Evolutionary conservation across 2,113 vertebrate species (phyloP), one percentile per base, ranked within the genome.

Genomic region (Saccopteryx leptura): DNA sequence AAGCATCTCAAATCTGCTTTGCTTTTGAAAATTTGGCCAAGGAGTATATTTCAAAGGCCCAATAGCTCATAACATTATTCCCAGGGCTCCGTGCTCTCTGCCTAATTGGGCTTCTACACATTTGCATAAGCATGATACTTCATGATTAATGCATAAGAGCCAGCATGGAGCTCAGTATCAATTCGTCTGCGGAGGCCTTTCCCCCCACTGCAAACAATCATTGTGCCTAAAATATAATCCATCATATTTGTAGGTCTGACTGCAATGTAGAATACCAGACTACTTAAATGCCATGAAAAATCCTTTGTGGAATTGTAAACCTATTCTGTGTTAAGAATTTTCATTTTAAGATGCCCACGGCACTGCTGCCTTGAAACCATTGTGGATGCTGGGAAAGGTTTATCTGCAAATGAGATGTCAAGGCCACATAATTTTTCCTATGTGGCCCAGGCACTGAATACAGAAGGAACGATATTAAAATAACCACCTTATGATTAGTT

Each of bases 121-220:
- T 98, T 98, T 98, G 96, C 98, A 98, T 98, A 98, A 97, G 85
- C 94, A 97, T 97, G 96, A 96, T 97, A 88, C 91, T 98, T 99
- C 97, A 98, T 98, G 98, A 98, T 98, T 98, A 98, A 98, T 98
- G 96, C 97, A 98, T 98, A 96, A 98, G 87, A 95, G 97, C 95
- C 97, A 97, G 97, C 97, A 82, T 96, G 98, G 46, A 98, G 80
- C 82, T 88, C 76, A 84, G 89, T 96, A 98, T 85, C 96, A 97
- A 98, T 98, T 97, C 39, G 65, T 97, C 97, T 69, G 46, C 1
- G 21, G 90, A 97, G 78, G 26, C 31, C 97, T 95, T 56, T 58
- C 24, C 83, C 81, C 82, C 26, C 80, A 95, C 80, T 90, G 74
- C 85, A 98, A 98, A 97, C 97, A 97, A 95, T 61, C 90, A 95